These are phyloP conservation scores for Aricia agestis DNA, from an alignment of 1,140 invertebrate species.

Conservation along the genomic window DNA sequence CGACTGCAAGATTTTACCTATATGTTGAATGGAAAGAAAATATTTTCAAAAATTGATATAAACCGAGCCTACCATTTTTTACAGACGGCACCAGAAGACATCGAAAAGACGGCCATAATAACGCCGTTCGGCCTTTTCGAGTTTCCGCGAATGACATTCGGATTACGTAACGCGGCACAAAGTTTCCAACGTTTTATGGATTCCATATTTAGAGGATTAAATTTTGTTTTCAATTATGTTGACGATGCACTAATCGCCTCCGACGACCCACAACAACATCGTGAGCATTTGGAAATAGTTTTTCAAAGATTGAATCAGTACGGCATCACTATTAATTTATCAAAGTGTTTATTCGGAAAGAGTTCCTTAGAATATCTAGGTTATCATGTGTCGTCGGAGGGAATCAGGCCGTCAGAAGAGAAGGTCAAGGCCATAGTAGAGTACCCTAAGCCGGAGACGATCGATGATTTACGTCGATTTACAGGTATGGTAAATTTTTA, in stretches of 20 bases:
- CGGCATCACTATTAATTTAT: conserved; percentile 20
- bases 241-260: not conserved
- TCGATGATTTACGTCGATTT: conserved; percentile 7
- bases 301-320: conserved; percentile 10
- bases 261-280: not conserved
- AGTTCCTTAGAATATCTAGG: not conserved
- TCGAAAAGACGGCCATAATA: no score
- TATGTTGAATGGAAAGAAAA: no score
- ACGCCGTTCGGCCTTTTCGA: not conserved
- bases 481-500: conserved; percentile 20
- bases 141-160: conserved; percentile 11
- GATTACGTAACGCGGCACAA: conserved; percentile 4
- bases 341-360: conserved; percentile 14
- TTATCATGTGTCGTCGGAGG: conserved; percentile 7
- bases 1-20: no score
- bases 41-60: no score
- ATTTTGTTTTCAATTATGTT: conserved; percentile 5
- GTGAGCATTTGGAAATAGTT: conserved; percentile 12
- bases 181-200: conserved; percentile 6
- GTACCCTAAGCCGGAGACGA: conserved; percentile 17
- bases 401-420: not conserved
- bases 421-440: not conserved
- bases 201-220: not conserved
- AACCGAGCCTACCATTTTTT: no score
- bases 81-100: no score